phyloP scores from a whole-genome alignment of 2,888 invertebrate species.

The Drosophila melanocephala region DNA sequence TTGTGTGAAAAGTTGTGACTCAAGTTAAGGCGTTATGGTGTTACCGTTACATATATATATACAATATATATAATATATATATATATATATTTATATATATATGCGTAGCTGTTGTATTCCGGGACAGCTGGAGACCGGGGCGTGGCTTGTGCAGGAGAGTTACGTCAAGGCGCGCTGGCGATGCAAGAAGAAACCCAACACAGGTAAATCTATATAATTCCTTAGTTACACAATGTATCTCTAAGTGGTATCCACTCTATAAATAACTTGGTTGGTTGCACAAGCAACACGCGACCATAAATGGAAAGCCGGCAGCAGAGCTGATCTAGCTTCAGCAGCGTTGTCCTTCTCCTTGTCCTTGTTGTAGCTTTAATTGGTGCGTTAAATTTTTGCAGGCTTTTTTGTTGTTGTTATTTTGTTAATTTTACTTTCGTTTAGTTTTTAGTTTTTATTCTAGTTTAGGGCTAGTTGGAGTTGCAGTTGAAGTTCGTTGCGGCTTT shows the following conservation, averaged over 20 bases:
- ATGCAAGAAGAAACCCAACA: conserved; percentile 72
- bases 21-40: conserved; percentile 75
- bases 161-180: conserved; percentile 70
- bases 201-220: conserved; percentile 50
- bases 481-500: conserved; percentile 61
- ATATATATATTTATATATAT: conserved; percentile 19
- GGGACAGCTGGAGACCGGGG: conserved; percentile 28
- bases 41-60: conserved; percentile 55
- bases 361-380: conserved; percentile 61
- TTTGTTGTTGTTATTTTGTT: background rate
- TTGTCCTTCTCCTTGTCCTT: conserved; percentile 24
- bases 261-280: conserved; percentile 35
- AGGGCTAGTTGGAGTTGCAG: conserved; percentile 48
- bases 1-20: conserved; percentile 67
- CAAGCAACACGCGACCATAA: conserved; percentile 59
- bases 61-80: conserved; percentile 20
- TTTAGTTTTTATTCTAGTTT: conserved; percentile 38
- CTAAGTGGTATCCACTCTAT: conserved; percentile 36
- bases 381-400: conserved; percentile 26
- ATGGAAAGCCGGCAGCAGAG: conserved; percentile 27
- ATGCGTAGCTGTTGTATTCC: conserved; percentile 40
- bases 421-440: conserved; percentile 16
- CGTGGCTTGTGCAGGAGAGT: conserved; percentile 44
- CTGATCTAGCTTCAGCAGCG: conserved; percentile 6
- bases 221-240: conserved; percentile 30